Base-by-base conservation (phyloP, 2,113 vertebrate genomes). In the Tenrec ecaudatus region DNA sequence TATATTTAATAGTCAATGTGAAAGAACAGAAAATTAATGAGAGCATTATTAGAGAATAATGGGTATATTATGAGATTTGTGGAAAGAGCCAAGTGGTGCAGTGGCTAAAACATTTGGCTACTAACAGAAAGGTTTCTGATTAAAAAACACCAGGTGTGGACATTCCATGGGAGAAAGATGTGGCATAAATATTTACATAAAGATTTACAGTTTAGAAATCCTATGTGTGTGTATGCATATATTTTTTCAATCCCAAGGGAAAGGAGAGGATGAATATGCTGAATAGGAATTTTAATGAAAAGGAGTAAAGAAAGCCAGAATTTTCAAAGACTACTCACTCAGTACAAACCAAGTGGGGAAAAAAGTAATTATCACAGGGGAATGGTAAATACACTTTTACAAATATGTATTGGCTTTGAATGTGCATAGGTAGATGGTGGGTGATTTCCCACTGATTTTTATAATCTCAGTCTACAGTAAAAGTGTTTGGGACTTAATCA, bases 361-460 rank as follows among this genome's bases (percentile, higher is more conserved):
- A 81, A 5, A 25, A 33, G 38, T 7, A 85, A 62, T 43, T 81
- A 43, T 82, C 47, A 73, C 60, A 92, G 76, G 23, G 2, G 71
- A 68, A 62, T 33, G 25, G 1, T 9, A 84, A 88, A 73, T 68
- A 83, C 73, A 7, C 9, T 43, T 88, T 7, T 90, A 12, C 40
- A 40, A 40, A 40, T 40, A 7, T 58, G 57, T 58, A 19, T 62
- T 62, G 17, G 60, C 16, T 62, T 62, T 19, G 25, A 38, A 27
- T 78, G 8, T n/a, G 71, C 8, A 40, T 66, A 15, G 19, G 3
- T 82, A 15, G 23, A 40, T 8, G n/a, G 3, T 88, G 87, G 60
- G 64, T 15, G 86, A 19, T 73, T 89, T 93, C 16, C 23, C 22
- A 66, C 11, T 58, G 36, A 86, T 85, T 60, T 93, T 57, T 82